A percentile compares a stretch with the other conserved stretches of the same genome.
Evolutionary conservation across 2,113 vertebrate genomes (phyloP).

Genomic region (Loxodonta africana): DNA sequence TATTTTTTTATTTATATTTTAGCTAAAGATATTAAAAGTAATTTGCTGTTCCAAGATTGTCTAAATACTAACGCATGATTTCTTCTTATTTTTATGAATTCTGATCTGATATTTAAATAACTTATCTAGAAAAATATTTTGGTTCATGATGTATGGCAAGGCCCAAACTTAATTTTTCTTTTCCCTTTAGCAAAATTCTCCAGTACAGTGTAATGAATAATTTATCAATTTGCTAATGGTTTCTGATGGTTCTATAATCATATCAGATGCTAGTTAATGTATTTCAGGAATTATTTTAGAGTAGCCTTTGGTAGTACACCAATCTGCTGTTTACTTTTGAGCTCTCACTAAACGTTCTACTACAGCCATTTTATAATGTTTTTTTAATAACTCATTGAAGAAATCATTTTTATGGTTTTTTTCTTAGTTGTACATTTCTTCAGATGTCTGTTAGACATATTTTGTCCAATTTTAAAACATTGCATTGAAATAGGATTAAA

Average conservation of each 20-base stretch:
- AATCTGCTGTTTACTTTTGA: background rate
- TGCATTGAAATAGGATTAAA: background rate
- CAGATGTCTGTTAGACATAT: background rate
- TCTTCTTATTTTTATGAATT: conserved; percentile 23
- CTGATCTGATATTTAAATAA: conserved; percentile 3
- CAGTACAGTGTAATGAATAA: conserved; percentile 2
- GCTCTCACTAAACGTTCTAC: background rate
- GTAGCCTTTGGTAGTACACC: background rate
- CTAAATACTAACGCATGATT: background rate
- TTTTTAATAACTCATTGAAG: background rate
- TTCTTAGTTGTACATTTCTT: conserved; percentile 13
- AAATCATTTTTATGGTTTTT: conserved; percentile 17
- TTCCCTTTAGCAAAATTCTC: conserved; percentile 23
- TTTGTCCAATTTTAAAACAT: conserved; percentile 22
- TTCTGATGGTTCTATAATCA: background rate
- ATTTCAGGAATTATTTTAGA: background rate
- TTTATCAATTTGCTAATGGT: background rate
- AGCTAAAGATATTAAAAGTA: background rate
- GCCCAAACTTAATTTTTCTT: background rate
- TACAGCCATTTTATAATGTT: background rate
- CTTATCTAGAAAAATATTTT: background rate
- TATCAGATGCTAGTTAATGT: background rate
- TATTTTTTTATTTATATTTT: conserved; percentile 9
- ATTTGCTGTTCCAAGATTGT: background rate
- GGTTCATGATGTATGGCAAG: background rate